Percentiles rank a stretch among this genome's conserved stretches.
phyloP scores from a whole-genome alignment of 2,797 vertebrate genomes.

The Hypotaenidia okinawae region DNA sequence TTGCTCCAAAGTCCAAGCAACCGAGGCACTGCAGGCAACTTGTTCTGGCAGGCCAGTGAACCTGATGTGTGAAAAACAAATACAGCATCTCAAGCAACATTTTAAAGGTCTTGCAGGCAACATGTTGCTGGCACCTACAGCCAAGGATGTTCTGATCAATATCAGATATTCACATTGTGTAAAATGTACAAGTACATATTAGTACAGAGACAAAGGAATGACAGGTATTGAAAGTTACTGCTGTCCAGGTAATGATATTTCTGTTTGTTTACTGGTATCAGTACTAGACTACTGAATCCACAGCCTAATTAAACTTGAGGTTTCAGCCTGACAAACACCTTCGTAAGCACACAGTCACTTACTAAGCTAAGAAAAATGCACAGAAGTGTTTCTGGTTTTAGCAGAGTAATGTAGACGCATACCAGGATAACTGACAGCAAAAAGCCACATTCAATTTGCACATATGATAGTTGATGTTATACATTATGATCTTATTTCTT shows the following conservation, averaged over 20 bases:
- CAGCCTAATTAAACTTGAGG: background rate
- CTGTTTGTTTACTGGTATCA: background rate
- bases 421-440: background rate
- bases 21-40: background rate
- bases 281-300: background rate
- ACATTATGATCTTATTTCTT: background rate
- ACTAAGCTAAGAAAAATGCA: background rate
- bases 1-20: background rate
- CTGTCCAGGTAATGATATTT: background rate
- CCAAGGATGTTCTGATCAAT: background rate
- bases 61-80: background rate
- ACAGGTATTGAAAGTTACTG: background rate
- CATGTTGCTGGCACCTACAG: accelerated
- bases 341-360: background rate
- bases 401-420: background rate
- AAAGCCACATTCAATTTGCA: background rate
- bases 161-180: background rate
- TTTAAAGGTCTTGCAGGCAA: background rate
- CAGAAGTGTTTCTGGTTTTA: background rate
- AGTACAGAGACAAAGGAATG: background rate
- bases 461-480: background rate
- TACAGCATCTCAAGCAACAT: background rate
- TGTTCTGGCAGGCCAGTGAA: background rate
- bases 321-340: background rate
- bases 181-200: background rate